Percentiles rank a stretch among this genome's conserved stretches.
These are phyloP conservation scores for Lepisosteus oculatus DNA, from an alignment of 2,113 vertebrate genomes.

Conservation along the genomic window DNA sequence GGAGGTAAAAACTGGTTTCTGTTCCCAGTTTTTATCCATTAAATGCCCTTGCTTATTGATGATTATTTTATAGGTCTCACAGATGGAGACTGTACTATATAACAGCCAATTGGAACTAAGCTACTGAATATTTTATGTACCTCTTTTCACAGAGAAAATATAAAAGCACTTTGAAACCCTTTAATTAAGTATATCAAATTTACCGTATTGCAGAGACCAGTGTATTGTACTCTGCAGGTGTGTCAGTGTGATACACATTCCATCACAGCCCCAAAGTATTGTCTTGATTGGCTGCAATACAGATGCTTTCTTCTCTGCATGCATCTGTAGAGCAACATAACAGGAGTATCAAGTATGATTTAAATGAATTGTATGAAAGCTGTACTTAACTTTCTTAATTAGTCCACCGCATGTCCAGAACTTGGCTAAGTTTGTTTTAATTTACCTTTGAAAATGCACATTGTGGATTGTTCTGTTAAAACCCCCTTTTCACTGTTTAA, in stretches of 20 bases:
- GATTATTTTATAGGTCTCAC: neutral
- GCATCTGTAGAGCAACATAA: conserved; percentile 2
- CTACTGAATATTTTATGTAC: too few species aligned
- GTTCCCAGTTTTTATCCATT: neutral
- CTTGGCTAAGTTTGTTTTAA: neutral
- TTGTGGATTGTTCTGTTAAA: conserved; percentile 7
- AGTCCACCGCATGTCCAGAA: neutral
- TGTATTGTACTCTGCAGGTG: neutral
- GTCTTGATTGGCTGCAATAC: neutral
- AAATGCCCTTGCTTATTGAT: neutral
- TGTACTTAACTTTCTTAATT: neutral
- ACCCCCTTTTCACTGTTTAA: conserved; percentile 4
- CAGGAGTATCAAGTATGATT: neutral
- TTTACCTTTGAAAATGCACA: neutral
- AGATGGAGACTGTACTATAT: neutral
- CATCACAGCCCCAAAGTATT: neutral
- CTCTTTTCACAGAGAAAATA: too few species aligned
- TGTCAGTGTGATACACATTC: neutral
- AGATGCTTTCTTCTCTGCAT: neutral
- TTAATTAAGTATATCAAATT: too few species aligned
- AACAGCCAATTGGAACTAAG: too few species aligned
- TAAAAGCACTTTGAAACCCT: too few species aligned
- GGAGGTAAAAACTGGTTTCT: too few species aligned
- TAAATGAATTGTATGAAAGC: neutral
- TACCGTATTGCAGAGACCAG: too few species aligned